Percentiles rank a stretch among this genome's conserved stretches.
These are phyloP conservation scores for Teleopsis dalmanni DNA, from an alignment of 1,140 invertebrate genomes.

Conservation along the genomic window DNA sequence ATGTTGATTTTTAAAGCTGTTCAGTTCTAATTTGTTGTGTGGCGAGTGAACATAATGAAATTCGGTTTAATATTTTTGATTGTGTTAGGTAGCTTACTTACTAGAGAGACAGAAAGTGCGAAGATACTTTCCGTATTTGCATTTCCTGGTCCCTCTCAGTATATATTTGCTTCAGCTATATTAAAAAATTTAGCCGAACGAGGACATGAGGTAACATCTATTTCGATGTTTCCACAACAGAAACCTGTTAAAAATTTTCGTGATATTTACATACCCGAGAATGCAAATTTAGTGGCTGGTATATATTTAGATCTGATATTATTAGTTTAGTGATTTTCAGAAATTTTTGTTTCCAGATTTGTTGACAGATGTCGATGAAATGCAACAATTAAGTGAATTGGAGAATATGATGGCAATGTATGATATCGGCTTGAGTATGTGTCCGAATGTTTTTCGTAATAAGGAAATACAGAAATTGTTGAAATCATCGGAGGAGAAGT, in stretches of 20 bases:
- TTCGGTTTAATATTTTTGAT: neutral
- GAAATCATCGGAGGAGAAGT: slow-evolving; percentile 16
- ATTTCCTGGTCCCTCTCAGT: slow-evolving; percentile 32
- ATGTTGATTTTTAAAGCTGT: neutral
- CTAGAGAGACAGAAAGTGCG: slow-evolving; percentile 7
- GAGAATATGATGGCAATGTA: neutral
- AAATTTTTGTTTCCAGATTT: neutral
- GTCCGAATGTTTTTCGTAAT: slow-evolving; percentile 18
- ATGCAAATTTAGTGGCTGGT: slow-evolving; percentile 13
- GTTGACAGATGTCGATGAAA: neutral
- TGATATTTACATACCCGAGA: slow-evolving; percentile 27
- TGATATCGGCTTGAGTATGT: slow-evolving; percentile 2
- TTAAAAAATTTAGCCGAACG: slow-evolving; percentile 56
- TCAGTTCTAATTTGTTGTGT: neutral
- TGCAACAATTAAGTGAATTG: neutral
- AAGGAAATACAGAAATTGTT: slow-evolving; percentile 19
- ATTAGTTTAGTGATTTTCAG: neutral
- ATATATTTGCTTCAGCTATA: slow-evolving; percentile 44
- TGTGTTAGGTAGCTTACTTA: neutral
- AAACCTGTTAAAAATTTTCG: slow-evolving; percentile 27
- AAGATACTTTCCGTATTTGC: slow-evolving; percentile 34
- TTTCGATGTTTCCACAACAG: slow-evolving; percentile 56
- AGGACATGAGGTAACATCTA: slow-evolving; percentile 61
- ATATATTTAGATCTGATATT: neutral
- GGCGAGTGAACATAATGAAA: neutral